phyloP scores from a whole-genome alignment of 2,797 vertebrate genomes.

The Nannoperca obscura region DNA sequence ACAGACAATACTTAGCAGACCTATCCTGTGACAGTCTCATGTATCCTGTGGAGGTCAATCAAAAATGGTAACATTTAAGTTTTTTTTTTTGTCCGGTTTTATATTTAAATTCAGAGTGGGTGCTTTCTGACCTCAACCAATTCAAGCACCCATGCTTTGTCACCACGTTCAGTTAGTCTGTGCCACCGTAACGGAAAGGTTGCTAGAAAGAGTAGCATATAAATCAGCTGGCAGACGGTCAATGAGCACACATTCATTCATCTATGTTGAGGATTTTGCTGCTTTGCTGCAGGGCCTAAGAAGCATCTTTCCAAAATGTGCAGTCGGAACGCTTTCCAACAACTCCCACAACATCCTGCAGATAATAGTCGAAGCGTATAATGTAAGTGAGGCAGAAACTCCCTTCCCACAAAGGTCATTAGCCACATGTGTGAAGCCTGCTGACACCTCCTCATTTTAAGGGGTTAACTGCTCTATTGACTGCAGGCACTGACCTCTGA shows the following conservation, averaged over 20 bases:
- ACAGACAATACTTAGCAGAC: neutral
- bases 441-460: conserved; percentile 48
- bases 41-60: neutral
- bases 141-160: conserved; percentile 10
- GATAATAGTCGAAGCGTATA: conserved; percentile 48
- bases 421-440: conserved; percentile 39
- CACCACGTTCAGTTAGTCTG: neutral
- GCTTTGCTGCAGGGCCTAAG: conserved; percentile 36
- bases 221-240: conserved; percentile 30
- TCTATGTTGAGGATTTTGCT: conserved; percentile 23
- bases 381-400: conserved; percentile 47
- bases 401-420: conserved; percentile 50
- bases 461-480: conserved; percentile 60
- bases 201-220: conserved; percentile 6
- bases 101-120: neutral
- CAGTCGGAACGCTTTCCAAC: conserved; percentile 47
- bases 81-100: neutral
- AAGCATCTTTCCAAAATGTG: conserved; percentile 46
- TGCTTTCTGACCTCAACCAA: neutral
- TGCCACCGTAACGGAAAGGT: neutral
- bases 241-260: conserved; percentile 32
- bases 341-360: conserved; percentile 67
- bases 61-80: neutral
- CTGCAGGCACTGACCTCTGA: conserved; percentile 68
- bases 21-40: neutral